Conservation (phyloP, 2,113 vertebrate species). For the Nesospiza acunhae region DNA sequence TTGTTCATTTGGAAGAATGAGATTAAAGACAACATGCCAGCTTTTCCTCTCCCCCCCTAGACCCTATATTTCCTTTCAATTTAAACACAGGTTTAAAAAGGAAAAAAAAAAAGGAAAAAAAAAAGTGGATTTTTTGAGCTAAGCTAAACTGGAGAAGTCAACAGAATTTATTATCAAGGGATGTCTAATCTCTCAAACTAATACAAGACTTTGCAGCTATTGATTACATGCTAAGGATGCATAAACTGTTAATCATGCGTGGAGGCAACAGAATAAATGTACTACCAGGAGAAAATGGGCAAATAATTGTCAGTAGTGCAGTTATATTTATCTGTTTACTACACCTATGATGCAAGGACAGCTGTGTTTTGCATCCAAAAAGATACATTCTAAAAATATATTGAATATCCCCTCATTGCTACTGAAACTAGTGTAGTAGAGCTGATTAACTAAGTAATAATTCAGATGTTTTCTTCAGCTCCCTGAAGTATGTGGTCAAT, state of each 20-base stretch:
- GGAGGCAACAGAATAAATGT: slow-evolving; percentile 71
- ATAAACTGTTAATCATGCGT: slow-evolving; percentile 78
- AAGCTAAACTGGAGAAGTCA: slow-evolving; percentile 75
- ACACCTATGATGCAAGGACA: neutral
- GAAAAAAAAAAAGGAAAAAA: neutral
- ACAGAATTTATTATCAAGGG: slow-evolving; percentile 85
- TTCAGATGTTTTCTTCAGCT: slow-evolving; percentile 31
- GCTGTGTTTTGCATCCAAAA: slow-evolving; percentile 43
- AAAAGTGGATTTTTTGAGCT: slow-evolving; percentile 73
- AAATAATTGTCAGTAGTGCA: slow-evolving; percentile 65
- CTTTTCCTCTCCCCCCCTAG: slow-evolving; percentile 45
- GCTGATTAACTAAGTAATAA: slow-evolving; percentile 49
- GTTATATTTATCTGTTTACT: slow-evolving; percentile 57
- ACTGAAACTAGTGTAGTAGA: slow-evolving; percentile 23
- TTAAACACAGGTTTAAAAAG: slow-evolving; percentile 18
- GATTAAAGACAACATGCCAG: slow-evolving; percentile 60
- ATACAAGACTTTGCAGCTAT: slow-evolving; percentile 78
- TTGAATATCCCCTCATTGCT: slow-evolving; percentile 11
- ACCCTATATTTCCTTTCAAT: slow-evolving; percentile 84
- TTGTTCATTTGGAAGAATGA: slow-evolving; percentile 62
- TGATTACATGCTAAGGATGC: slow-evolving; percentile 80
- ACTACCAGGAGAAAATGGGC: slow-evolving; percentile 62
- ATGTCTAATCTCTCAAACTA: slow-evolving; percentile 81
- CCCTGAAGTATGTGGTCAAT: neutral
- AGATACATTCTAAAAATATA: neutral